Evolutionary conservation across 2,888 invertebrate species (phyloP), one percentile per base, ranked within the genome.

Genomic region (Amblyjoppa proteus): DNA sequence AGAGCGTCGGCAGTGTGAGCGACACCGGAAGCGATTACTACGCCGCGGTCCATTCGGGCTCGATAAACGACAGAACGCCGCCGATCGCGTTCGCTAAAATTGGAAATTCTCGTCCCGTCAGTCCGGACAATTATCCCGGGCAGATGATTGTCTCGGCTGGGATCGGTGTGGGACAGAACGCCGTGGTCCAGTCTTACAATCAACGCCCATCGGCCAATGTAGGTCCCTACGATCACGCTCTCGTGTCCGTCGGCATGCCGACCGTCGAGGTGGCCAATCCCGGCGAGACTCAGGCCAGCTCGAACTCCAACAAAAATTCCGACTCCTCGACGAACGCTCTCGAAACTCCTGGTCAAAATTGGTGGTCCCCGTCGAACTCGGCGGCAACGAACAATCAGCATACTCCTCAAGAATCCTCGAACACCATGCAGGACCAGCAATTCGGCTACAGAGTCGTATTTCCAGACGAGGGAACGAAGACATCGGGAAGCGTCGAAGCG

Each of bases 1-100:
- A 96, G 89, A 95, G 95, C 81, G 96, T 85, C 77, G 80, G 82
- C 31, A 66, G 76, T 78, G 70, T 51, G n/a, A 58, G 45, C 38
- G 82, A 87, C 53, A 41, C 73, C 87, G 86, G 71, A 58, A 80
- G n/a, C 11, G 80, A 81, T 34, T 86, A 81, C 64, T 86, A 85
- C 58, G 75, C 80, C 6, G 7, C 41, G 41, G 49, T 85, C 11
- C 79, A 79, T n/a, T 38, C 79, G 1, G 31, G 71, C 41, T 41
- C 73, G 81, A n/a, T 71, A 71, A 58, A 85, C 87, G 69, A 87
- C 81, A 89, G 86, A 85, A 49, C 16, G 45, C 83, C 82, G 90
- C 88, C 38, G 84, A 90, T 75, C 73, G 81, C 80, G 86, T 88
- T 86, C 86, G 87, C 83, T 73, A 86, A 73, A 78, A 86, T 75